Conservation (phyloP, 2,113 vertebrate genomes). For the Morone chrysops region DNA sequence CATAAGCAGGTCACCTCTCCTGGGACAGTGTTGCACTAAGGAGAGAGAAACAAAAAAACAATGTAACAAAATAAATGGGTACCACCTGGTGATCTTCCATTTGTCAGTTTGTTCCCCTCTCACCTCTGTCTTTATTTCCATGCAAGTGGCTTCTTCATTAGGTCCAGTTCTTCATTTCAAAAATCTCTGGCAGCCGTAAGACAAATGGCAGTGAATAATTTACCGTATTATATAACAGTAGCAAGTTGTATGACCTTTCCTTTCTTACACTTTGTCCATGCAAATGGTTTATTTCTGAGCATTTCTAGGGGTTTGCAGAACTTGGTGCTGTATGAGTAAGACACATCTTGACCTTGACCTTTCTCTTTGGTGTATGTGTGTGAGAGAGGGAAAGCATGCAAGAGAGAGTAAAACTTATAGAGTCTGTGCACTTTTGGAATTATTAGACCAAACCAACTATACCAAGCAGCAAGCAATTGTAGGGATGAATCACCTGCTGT, state of each 20-base stretch:
- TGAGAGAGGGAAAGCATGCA: neutral
- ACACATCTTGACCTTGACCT: constrained; percentile 50
- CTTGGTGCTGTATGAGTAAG: constrained; percentile 13
- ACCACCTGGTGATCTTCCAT: neutral
- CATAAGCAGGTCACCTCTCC: constrained; percentile 80
- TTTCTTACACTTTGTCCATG: constrained; percentile 21
- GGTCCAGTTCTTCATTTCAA: constrained; percentile 9
- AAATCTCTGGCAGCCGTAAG: neutral
- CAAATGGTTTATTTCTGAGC: constrained; percentile 13
- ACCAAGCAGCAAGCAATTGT: neutral
- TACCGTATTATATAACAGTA: neutral
- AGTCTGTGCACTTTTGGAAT: neutral
- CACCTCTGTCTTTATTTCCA: neutral
- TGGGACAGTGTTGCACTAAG: constrained; percentile 58
- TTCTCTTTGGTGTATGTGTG: neutral
- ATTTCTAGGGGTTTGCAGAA: neutral
- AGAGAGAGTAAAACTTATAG: neutral
- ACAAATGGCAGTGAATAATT: constrained; percentile 35
- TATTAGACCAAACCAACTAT: neutral
- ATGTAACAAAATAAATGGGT: constrained; percentile 14
- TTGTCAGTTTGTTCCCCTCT: constrained; percentile 1
- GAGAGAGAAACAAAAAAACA: neutral
- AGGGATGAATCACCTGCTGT: constrained; percentile 7
- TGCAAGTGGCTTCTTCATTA: constrained; percentile 20
- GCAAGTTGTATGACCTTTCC: constrained; percentile 35